Percentiles rank a stretch among this genome's conserved stretches.
These are phyloP conservation scores for Melanogrammus aeglefinus DNA, from an alignment of 2,797 vertebrate species.

Conservation along the genomic window DNA sequence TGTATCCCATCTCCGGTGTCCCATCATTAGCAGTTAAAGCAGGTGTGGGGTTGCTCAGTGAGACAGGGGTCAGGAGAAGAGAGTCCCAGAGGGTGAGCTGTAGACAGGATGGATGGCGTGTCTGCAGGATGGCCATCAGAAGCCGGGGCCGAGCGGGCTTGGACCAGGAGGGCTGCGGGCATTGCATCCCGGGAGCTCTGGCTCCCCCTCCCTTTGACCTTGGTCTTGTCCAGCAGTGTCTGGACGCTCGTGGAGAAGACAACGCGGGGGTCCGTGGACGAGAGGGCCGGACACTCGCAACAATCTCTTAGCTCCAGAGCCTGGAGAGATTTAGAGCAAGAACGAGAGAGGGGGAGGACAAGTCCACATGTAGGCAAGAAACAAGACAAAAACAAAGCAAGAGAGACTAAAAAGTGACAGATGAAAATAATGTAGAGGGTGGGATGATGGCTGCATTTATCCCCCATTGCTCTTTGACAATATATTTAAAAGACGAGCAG, in stretches of 20 bases:
- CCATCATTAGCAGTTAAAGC: neutral
- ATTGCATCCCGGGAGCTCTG: neutral
- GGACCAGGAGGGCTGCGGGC: constrained; percentile 36
- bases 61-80: neutral
- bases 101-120: neutral
- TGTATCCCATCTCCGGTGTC: neutral
- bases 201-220: constrained; percentile 29
- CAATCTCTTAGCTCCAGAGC: constrained; percentile 85
- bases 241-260: constrained; percentile 77
- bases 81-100: neutral
- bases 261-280: constrained; percentile 80
- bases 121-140: constrained; percentile 10
- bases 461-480: no score
- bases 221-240: constrained; percentile 64
- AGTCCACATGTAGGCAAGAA: neutral
- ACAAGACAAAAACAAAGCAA: neutral
- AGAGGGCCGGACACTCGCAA: constrained; percentile 85
- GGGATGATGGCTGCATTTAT: no score
- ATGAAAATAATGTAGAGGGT: neutral
- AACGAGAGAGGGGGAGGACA: neutral
- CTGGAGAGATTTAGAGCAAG: constrained; percentile 54
- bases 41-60: neutral
- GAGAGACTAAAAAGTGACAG: neutral
- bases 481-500: no score
- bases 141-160: constrained; percentile 18